Conservation (phyloP, 1,140 invertebrate species). For the Himalopsyche phryganea region DNA sequence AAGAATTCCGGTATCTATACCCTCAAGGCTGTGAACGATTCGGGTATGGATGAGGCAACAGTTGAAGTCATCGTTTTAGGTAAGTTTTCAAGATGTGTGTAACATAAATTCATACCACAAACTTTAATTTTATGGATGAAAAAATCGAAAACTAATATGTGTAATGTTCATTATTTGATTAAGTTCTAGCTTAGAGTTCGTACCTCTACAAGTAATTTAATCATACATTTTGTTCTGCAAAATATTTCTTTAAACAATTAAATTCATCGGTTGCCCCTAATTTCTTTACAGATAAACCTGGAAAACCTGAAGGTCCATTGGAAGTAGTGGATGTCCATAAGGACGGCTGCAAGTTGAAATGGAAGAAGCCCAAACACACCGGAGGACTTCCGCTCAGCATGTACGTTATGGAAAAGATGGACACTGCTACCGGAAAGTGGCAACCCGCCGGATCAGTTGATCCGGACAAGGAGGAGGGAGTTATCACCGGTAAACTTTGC, state of each 20-base stretch:
- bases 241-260: too few species aligned
- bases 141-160: too few species aligned
- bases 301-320: conserved; percentile 89
- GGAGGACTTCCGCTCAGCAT: conserved; percentile 88
- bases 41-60: conserved; percentile 89
- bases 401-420: conserved; percentile 92
- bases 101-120: too few species aligned
- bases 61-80: conserved; percentile 91
- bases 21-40: conserved; percentile 86
- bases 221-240: too few species aligned
- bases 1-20: conserved; percentile 88
- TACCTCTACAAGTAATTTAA: too few species aligned
- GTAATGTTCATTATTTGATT: too few species aligned
- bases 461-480: conserved; percentile 80
- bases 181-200: too few species aligned
- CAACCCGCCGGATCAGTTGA: conserved; percentile 83
- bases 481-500: conserved; percentile 71
- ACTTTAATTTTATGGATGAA: too few species aligned
- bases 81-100: too few species aligned
- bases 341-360: conserved; percentile 90
- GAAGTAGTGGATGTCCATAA: conserved; percentile 91
- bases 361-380: conserved; percentile 94
- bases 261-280: too few species aligned
- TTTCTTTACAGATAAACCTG: conserved; percentile 75
- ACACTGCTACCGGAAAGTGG: conserved; percentile 82